phyloP scores from a whole-genome alignment of 2,797 vertebrate species.

The Enteromius anoplus region DNA sequence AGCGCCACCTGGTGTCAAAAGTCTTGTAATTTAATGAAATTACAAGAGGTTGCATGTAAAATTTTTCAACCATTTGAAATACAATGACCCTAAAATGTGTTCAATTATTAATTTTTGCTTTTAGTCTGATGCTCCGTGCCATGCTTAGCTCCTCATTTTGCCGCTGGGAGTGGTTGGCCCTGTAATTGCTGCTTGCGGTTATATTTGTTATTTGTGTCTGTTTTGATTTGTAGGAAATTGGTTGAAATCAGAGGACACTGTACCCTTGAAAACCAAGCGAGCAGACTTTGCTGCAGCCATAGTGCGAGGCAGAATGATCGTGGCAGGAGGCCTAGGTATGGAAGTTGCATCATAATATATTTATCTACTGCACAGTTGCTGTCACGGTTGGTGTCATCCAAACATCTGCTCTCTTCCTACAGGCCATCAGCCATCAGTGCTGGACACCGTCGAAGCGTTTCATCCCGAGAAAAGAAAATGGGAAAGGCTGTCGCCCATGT shows the following conservation, averaged over 20 bases:
- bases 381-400: not conserved
- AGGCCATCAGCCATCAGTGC: constrained; percentile 92
- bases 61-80: too few relatives aligned
- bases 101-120: too few relatives aligned
- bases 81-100: too few relatives aligned
- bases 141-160: too few relatives aligned
- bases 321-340: constrained; percentile 93
- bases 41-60: too few relatives aligned
- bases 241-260: constrained; percentile 90
- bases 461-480: constrained; percentile 92
- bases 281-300: constrained; percentile 90
- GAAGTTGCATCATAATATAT: constrained; percentile 11
- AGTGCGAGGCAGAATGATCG: constrained; percentile 86
- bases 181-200: too few relatives aligned
- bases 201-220: not conserved
- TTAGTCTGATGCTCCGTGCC: too few relatives aligned
- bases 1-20: too few relatives aligned
- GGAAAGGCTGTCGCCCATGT: constrained; percentile 90
- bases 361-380: constrained; percentile 7
- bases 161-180: too few relatives aligned
- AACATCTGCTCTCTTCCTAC: constrained; percentile 27
- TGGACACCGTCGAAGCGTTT: constrained; percentile 91
- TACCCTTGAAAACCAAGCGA: constrained; percentile 90
- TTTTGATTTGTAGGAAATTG: constrained; percentile 79
- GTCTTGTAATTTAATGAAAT: too few relatives aligned